Conservation (phyloP, 2,888 invertebrate genomes). For the Catocala fraxini region DNA sequence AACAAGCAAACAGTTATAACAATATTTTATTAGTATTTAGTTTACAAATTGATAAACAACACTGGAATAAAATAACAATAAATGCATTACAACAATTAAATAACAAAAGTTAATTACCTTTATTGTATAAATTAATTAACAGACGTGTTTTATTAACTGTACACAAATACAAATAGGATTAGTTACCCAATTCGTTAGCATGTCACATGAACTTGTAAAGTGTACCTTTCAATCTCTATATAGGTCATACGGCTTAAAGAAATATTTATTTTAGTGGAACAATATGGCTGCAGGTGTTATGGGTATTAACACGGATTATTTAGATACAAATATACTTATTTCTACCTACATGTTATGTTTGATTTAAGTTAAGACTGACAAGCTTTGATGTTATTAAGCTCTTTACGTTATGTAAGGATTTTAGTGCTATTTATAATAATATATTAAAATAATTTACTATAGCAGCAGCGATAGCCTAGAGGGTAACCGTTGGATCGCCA, state of each 20-base stretch:
- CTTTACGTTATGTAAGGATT: no score
- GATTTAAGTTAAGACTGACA: background rate
- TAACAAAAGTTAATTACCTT: constrained; percentile 1
- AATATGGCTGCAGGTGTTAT: background rate
- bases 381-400: background rate
- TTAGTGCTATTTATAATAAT: no score
- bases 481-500: no score
- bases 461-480: no score
- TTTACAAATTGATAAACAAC: no score
- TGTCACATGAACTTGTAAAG: constrained; percentile 13
- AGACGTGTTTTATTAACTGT: constrained; percentile 7
- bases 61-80: background rate
- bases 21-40: no score
- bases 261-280: constrained; percentile 12
- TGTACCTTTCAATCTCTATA: constrained; percentile 8
- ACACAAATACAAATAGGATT: constrained; percentile 11
- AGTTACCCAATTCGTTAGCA: constrained; percentile 26
- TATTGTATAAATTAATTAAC: background rate
- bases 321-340: background rate
- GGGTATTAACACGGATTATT: background rate
- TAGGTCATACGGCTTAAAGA: constrained; percentile 12
- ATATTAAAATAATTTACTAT: no score
- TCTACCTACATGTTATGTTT: background rate
- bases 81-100: constrained; percentile 5
- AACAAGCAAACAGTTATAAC: no score